A percentile compares a stretch with the other conserved stretches of the same genome.
phyloP scores from a whole-genome alignment of 2,797 vertebrate genomes.

The Artibeus jamaicensis region DNA sequence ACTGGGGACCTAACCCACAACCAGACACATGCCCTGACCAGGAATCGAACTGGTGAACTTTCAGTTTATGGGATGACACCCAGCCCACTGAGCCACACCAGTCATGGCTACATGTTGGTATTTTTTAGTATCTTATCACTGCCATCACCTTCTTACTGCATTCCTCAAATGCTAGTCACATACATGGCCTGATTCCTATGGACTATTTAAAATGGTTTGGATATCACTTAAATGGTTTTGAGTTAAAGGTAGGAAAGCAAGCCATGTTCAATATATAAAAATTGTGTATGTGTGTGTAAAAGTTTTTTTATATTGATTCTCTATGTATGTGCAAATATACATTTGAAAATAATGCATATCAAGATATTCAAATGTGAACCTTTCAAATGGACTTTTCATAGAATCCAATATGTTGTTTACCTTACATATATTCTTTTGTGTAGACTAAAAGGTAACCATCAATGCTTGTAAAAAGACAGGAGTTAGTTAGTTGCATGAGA shows the following conservation, averaged over 20 bases:
- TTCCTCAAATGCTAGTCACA: neutral
- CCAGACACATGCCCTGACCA: neutral
- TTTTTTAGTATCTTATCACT: neutral
- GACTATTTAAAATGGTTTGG: slow-evolving; percentile 21
- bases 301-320: slow-evolving; percentile 17
- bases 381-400: slow-evolving; percentile 73
- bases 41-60: neutral
- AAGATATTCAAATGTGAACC: slow-evolving; percentile 65
- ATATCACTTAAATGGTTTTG: slow-evolving; percentile 62
- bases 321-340: neutral
- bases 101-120: neutral
- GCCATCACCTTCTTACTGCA: neutral
- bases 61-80: neutral
- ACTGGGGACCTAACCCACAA: neutral
- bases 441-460: slow-evolving; percentile 83
- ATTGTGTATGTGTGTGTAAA: slow-evolving; percentile 4
- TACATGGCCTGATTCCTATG: neutral
- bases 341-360: slow-evolving; percentile 2
- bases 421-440: slow-evolving; percentile 76
- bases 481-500: slow-evolving; percentile 90
- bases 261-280: neutral
- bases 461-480: slow-evolving; percentile 91
- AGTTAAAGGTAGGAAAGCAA: slow-evolving; percentile 48
- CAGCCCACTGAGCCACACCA: neutral
- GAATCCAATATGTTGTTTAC: slow-evolving; percentile 79